Conservation (phyloP, 2,888 invertebrate species). For the Mesorhabditis sp. region DNA sequence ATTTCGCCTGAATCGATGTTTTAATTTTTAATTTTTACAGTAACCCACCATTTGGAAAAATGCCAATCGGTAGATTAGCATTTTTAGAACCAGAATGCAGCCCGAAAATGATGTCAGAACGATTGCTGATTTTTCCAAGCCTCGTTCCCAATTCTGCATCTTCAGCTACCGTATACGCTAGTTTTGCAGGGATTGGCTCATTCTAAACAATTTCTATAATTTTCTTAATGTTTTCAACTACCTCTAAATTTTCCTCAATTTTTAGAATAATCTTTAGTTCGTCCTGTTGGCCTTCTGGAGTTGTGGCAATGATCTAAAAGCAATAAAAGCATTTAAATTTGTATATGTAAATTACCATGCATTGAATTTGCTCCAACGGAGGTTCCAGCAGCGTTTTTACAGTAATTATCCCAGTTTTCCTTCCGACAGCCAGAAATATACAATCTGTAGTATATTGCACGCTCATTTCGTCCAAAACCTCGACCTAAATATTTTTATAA, state of each 20-base stretch:
- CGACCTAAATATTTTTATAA: not conserved
- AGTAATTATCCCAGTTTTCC: not conserved
- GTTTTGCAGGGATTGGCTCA: slow-evolving; percentile 1
- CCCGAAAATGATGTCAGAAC: not conserved
- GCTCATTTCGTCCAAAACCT: not conserved
- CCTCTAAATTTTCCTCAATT: not conserved
- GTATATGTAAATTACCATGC: not conserved
- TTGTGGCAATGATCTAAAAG: not conserved
- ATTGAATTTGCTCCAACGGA: not conserved
- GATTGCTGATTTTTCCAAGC: not conserved
- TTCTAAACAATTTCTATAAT: not conserved
- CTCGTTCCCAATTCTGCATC: not conserved
- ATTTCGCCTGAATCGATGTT: not conserved
- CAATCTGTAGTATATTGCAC: too few relatives aligned
- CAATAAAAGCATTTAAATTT: too few relatives aligned
- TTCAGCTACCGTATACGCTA: not conserved
- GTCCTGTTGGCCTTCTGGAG: not conserved
- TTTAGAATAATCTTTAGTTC: not conserved
- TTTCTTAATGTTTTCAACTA: not conserved
- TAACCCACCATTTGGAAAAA: not conserved
- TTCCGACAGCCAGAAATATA: too few relatives aligned
- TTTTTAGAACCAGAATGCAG: not conserved
- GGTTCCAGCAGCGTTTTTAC: not conserved
- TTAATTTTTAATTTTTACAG: not conserved
- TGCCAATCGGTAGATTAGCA: not conserved